Evolutionary conservation across 1,140 invertebrate species (phyloP).

Genomic region (Tetramorium alpestre): DNA sequence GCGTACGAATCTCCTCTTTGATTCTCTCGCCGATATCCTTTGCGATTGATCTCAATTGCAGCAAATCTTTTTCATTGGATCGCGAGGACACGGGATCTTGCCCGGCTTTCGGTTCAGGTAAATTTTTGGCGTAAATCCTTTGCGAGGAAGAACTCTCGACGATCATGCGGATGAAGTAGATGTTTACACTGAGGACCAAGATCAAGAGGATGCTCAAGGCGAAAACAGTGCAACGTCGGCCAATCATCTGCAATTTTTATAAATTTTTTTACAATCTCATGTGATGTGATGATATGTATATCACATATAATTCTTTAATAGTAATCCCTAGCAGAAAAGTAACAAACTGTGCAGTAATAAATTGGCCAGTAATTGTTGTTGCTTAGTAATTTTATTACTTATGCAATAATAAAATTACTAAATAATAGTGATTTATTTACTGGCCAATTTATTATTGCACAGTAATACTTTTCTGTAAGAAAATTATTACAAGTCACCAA

Average conservation of each 20-base stretch:
- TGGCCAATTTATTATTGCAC: too few species aligned
- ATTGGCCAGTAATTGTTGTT: too few species aligned
- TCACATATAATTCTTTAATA: neutral
- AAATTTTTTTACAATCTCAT: neutral
- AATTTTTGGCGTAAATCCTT: slow-evolving; percentile 68
- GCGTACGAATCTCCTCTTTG: slow-evolving; percentile 73
- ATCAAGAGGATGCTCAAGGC: slow-evolving; percentile 81
- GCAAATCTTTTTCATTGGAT: slow-evolving; percentile 61
- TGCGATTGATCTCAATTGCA: slow-evolving; percentile 60
- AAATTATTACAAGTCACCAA: neutral
- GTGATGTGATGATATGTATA: neutral
- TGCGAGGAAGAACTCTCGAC: slow-evolving; percentile 79
- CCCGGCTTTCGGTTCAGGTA: slow-evolving; percentile 66
- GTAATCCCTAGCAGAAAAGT: neutral
- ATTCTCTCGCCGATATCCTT: slow-evolving; percentile 76
- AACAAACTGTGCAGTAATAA: too few species aligned
- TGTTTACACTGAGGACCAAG: slow-evolving; percentile 79
- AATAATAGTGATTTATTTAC: too few species aligned
- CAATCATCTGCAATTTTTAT: slow-evolving; percentile 81
- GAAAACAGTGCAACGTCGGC: slow-evolving; percentile 79
- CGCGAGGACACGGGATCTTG: slow-evolving; percentile 53
- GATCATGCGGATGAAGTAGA: slow-evolving; percentile 83
- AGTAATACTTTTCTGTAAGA: too few species aligned
- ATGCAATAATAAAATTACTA: too few species aligned
- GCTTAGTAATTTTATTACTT: too few species aligned